phyloP scores from a whole-genome alignment of 2,113 vertebrate species.

The Meles meles region DNA sequence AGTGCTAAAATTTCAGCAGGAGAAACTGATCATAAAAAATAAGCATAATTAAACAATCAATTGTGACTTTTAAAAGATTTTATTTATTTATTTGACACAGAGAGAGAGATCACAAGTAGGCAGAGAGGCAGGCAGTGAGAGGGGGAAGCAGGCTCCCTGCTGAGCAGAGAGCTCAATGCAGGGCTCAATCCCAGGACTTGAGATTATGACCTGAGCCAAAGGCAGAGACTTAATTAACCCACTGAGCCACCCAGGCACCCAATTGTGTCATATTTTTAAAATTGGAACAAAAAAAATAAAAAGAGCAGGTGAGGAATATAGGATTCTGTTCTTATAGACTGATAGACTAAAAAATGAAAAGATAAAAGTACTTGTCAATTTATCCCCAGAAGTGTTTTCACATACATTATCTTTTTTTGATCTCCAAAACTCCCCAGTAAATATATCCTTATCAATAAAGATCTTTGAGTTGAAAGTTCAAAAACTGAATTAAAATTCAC shows the following conservation, averaged over 20 bases:
- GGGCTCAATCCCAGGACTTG: too few species aligned
- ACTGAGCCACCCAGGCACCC: too few species aligned
- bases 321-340: background rate
- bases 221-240: too few species aligned
- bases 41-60: background rate
- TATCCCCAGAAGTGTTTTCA: background rate
- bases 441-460: background rate
- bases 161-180: accelerated
- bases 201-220: too few species aligned
- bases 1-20: background rate
- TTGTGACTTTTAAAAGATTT: background rate
- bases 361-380: background rate
- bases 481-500: background rate
- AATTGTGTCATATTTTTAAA: background rate
- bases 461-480: background rate
- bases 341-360: background rate
- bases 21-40: background rate
- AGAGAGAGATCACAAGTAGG: too few species aligned
- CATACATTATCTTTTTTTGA: background rate
- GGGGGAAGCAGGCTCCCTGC: too few species aligned
- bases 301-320: background rate
- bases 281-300: background rate
- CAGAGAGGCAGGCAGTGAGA: too few species aligned
- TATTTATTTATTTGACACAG: too few species aligned
- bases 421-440: background rate